These are phyloP conservation scores for Nesogale talazaci DNA, from an alignment of 2,113 vertebrate species.

Conservation along the genomic window DNA sequence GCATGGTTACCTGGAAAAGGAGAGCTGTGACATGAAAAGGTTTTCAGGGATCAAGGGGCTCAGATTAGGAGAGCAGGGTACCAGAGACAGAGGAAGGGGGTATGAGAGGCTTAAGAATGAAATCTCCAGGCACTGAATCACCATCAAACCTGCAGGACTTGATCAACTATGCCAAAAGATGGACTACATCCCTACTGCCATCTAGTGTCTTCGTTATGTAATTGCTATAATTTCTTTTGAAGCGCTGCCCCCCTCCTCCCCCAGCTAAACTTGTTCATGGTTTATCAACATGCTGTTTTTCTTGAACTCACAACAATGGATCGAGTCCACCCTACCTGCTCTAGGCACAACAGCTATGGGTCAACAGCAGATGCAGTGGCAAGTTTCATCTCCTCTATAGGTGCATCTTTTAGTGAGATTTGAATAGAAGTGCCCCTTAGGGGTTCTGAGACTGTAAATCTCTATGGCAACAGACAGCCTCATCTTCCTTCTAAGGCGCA, in stretches of 20 bases:
- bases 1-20: neutral
- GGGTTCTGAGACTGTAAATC: too few species aligned
- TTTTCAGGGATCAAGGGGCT: neutral
- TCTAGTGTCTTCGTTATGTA: neutral
- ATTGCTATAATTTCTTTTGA: neutral
- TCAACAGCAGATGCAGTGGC: neutral
- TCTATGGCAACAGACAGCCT: too few species aligned
- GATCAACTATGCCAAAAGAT: neutral
- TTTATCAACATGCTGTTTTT: neutral
- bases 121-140: neutral
- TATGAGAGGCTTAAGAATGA: neutral
- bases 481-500: too few species aligned
- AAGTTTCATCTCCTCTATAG: neutral
- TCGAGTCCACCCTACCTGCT: neutral
- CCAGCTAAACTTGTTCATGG: neutral
- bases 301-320: neutral
- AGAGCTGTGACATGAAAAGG: neutral
- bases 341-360: neutral
- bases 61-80: neutral
- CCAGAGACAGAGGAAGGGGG: neutral
- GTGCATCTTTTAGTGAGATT: neutral
- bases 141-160: neutral
- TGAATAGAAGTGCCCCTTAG: neutral
- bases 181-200: slow-evolving; percentile 1
- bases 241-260: too few species aligned